Percentiles rank a stretch among this genome's conserved stretches.
phyloP scores from a whole-genome alignment of 1,140 invertebrate species.

The Gonioctena quinquepunctata region DNA sequence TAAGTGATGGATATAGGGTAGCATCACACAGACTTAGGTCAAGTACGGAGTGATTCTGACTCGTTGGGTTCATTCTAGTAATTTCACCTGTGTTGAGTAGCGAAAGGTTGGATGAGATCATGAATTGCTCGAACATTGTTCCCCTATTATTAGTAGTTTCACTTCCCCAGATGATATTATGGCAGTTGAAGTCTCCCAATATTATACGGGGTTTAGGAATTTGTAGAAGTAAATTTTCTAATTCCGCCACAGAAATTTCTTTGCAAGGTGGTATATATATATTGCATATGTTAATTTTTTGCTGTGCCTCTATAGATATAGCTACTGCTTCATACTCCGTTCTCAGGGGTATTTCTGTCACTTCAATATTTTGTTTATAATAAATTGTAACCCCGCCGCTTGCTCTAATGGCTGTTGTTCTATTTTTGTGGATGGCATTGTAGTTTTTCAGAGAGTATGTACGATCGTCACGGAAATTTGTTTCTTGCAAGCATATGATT shows the following conservation, averaged over 20 bases:
- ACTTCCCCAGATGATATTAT: neutral
- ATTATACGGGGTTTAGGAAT: neutral
- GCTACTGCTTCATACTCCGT: constrained; percentile 1
- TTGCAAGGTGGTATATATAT: neutral
- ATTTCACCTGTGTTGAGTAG: neutral
- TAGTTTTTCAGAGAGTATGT: neutral
- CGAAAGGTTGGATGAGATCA: neutral
- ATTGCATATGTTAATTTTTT: neutral
- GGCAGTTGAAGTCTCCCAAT: constrained; percentile 1
- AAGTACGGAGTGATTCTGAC: neutral
- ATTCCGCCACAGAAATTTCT: neutral
- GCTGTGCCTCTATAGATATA: neutral
- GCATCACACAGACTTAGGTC: neutral
- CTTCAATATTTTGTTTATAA: constrained; percentile 1
- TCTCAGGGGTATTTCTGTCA: neutral
- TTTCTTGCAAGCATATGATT: neutral
- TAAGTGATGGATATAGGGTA: neutral
- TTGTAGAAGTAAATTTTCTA: constrained; percentile 1
- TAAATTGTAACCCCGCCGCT: neutral
- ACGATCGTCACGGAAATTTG: neutral
- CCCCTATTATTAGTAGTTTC: neutral
- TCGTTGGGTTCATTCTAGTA: neutral
- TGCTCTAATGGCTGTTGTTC: neutral
- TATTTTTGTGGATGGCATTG: neutral
- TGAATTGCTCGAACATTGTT: neutral